A percentile compares a stretch with the other conserved stretches of the same genome.
These are phyloP conservation scores for Phenacoccus solenopsis DNA, from an alignment of 1,140 invertebrate genomes.

Conservation along the genomic window DNA sequence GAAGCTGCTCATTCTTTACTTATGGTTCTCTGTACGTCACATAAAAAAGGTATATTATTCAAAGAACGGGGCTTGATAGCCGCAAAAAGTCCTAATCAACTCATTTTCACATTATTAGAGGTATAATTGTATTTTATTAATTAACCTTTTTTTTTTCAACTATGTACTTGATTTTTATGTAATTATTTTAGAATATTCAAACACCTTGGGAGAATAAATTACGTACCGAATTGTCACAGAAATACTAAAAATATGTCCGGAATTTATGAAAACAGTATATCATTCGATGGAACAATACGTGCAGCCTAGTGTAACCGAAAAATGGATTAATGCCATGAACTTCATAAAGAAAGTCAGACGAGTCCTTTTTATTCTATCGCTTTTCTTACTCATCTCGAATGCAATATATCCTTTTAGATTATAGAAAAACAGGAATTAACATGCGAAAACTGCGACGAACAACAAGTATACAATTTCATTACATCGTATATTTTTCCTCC, in stretches of 20 bases:
- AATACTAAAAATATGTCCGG: not conserved
- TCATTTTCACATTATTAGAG: not conserved
- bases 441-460: not conserved
- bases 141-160: not conserved
- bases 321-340: not conserved
- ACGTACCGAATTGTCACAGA: not conserved
- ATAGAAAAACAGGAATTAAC: slow-evolving; percentile 4
- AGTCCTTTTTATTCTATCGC: not conserved
- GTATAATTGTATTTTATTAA: not conserved
- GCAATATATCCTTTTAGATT: not conserved
- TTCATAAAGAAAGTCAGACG: not conserved
- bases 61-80: not conserved
- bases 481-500: not conserved
- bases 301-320: not conserved
- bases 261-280: not conserved
- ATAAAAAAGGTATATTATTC: slow-evolving; percentile 1
- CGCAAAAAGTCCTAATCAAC: not conserved
- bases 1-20: not conserved
- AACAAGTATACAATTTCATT: not conserved
- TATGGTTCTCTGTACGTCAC: not conserved
- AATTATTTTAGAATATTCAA: not conserved
- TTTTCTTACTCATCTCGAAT: not conserved
- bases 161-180: not conserved
- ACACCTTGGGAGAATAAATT: not conserved
- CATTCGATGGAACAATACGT: not conserved